Conservation (phyloP, 1,140 invertebrate genomes). For the Macrobrachium nipponense region DNA sequence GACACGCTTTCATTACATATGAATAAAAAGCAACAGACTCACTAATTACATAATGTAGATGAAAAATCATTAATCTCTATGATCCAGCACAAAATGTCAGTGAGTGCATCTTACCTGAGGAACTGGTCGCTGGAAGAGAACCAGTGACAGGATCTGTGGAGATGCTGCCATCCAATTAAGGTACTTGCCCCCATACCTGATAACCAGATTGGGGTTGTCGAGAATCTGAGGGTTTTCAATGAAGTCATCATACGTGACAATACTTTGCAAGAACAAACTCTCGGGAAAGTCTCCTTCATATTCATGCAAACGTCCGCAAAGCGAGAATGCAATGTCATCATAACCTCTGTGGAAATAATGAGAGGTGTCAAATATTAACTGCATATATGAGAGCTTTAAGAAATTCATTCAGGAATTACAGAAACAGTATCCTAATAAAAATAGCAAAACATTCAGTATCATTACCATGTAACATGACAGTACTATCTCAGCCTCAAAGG, state of each 20-base stretch:
- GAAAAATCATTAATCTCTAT: neutral
- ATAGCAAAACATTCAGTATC: no score
- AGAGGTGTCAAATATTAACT: no score
- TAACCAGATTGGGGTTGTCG: constrained; percentile 86
- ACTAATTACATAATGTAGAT: neutral
- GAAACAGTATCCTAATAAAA: no score
- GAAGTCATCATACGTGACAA: constrained; percentile 87
- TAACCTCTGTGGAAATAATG: constrained; percentile 68
- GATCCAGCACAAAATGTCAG: neutral
- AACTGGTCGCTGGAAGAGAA: constrained; percentile 85
- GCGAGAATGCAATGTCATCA: constrained; percentile 79
- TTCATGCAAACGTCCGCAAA: constrained; percentile 81
- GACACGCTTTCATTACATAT: neutral
- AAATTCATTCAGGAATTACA: no score
- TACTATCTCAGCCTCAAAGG: no score
- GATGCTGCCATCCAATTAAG: constrained; percentile 90
- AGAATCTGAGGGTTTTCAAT: constrained; percentile 81
- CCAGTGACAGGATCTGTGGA: constrained; percentile 85
- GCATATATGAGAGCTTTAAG: no score
- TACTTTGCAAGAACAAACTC: constrained; percentile 79
- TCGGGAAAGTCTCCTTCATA: constrained; percentile 72
- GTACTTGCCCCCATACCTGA: constrained; percentile 87
- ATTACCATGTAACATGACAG: no score
- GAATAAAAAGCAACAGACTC: neutral
- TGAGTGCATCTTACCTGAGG: constrained; percentile 69